These are phyloP conservation scores for Trachelus tabidus DNA, from an alignment of 2,888 invertebrate genomes.

Conservation along the genomic window DNA sequence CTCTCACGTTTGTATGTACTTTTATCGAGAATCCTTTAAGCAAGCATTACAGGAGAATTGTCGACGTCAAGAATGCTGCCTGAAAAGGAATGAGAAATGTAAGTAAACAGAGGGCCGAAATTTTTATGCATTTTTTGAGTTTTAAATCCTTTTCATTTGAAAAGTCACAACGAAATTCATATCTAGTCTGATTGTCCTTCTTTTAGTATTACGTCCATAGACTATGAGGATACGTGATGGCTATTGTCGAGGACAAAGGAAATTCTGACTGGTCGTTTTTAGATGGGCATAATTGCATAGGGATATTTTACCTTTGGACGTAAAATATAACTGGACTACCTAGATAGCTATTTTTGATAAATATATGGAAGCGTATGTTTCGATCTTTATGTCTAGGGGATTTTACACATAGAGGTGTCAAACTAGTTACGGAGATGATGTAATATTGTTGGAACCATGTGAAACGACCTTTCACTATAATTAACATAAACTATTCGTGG, in stretches of 20 bases:
- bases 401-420: slow-evolving; percentile 32
- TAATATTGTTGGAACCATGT: slow-evolving; percentile 60
- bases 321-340: not conserved
- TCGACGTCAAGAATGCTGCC: not conserved
- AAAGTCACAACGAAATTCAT: not conserved
- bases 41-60: no score
- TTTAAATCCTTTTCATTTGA: not conserved
- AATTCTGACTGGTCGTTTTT: not conserved
- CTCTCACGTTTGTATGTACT: not conserved
- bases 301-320: not conserved
- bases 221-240: not conserved
- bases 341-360: not conserved
- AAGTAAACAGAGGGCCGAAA: not conserved
- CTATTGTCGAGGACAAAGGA: not conserved
- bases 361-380: not conserved
- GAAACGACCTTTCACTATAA: slow-evolving; percentile 53
- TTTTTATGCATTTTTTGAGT: not conserved
- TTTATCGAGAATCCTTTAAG: not conserved
- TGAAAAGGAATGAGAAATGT: not conserved
- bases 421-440: slow-evolving; percentile 50
- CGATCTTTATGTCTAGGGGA: not conserved
- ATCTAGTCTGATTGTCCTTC: not conserved
- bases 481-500: not conserved
- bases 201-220: no score
- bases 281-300: not conserved